Percentiles rank a stretch among this genome's conserved stretches.
These are phyloP conservation scores for Lutjanus campechanus DNA, from an alignment of 2,797 vertebrate genomes.

Conservation along the genomic window DNA sequence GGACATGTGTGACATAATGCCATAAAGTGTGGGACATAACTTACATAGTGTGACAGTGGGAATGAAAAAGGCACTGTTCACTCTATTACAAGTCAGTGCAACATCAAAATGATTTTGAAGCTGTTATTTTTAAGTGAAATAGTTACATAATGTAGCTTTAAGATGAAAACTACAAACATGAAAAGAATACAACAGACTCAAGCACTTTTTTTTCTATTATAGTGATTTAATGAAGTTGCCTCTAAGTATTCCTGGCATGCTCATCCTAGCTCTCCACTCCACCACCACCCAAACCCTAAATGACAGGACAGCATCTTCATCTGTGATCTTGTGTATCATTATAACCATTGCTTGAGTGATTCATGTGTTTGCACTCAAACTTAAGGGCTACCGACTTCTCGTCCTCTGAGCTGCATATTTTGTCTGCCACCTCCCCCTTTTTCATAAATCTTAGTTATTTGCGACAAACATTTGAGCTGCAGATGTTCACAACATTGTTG, in stretches of 20 bases:
- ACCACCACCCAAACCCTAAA: conserved; percentile 57
- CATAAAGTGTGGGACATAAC: too few species aligned
- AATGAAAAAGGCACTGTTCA: too few species aligned
- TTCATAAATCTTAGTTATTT: conserved; percentile 33
- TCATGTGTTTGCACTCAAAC: conserved; percentile 59
- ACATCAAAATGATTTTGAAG: too few species aligned
- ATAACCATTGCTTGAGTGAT: conserved; percentile 56
- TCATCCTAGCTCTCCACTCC: conserved; percentile 37
- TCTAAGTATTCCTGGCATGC: conserved; percentile 44
- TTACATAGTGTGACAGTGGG: too few species aligned
- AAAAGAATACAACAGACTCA: background rate
- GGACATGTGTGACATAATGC: too few species aligned
- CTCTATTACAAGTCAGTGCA: too few species aligned
- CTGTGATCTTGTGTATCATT: conserved; percentile 61
- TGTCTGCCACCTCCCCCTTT: conserved; percentile 8
- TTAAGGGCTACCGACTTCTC: conserved; percentile 31
- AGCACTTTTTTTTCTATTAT: background rate
- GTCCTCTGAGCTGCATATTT: conserved; percentile 36
- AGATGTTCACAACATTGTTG: conserved; percentile 14
- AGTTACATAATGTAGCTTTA: too few species aligned
- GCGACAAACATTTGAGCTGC: background rate
- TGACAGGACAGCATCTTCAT: conserved; percentile 62
- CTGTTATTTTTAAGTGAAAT: too few species aligned
- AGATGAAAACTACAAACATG: conserved; percentile 17
- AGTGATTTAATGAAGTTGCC: conserved; percentile 37